Conservation (phyloP, 2,113 vertebrate genomes). For the Hyaena hyaena region DNA sequence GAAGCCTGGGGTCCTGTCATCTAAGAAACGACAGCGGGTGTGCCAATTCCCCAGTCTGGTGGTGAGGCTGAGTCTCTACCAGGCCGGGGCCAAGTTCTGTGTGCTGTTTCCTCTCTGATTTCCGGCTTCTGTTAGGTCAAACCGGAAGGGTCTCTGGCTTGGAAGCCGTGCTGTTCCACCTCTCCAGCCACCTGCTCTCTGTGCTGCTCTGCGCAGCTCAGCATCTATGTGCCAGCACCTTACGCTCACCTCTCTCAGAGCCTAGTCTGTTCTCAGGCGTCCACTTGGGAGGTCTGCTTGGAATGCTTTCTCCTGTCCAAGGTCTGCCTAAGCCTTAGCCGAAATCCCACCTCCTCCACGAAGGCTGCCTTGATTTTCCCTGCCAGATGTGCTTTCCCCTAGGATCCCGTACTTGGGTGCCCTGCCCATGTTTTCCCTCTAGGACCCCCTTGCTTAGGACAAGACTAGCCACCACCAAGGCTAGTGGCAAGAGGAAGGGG, state of each 20-base stretch:
- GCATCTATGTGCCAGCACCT: fast-evolving
- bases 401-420: neutral
- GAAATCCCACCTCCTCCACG: neutral
- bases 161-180: neutral
- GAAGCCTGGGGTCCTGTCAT: fast-evolving
- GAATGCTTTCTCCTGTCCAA: neutral
- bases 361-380: neutral
- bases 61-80: neutral
- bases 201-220: no score
- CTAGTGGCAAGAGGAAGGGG: neutral
- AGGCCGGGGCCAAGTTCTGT: neutral
- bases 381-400: neutral
- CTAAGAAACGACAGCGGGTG: neutral
- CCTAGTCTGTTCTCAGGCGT: fast-evolving
- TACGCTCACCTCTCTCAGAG: neutral
- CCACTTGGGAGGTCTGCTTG: neutral
- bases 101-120: neutral
- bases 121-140: fast-evolving
- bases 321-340: neutral
- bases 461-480: neutral
- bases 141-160: neutral
- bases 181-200: neutral
- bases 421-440: neutral
- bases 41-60: no score
- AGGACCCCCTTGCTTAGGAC: no score